These are phyloP conservation scores for Notospermus geniculatus DNA, from an alignment of 1,140 invertebrate genomes.

Conservation along the genomic window DNA sequence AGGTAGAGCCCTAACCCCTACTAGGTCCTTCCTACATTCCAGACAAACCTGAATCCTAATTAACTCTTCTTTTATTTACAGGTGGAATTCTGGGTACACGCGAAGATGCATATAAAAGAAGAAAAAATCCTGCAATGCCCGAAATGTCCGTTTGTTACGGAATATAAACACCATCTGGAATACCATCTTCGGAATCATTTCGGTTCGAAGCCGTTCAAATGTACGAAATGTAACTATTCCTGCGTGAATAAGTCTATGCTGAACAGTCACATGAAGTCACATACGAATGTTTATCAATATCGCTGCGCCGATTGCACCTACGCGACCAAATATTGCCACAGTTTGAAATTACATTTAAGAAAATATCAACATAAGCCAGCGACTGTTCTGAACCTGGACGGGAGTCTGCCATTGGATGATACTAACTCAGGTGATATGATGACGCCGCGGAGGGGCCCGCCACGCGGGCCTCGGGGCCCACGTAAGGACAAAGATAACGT, in stretches of 20 bases:
- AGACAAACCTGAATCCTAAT: not conserved
- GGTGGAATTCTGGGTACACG: slow-evolving; percentile 89
- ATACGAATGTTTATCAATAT: slow-evolving; percentile 96
- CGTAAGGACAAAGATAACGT: slow-evolving; percentile 36
- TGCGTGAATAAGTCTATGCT: slow-evolving; percentile 99
- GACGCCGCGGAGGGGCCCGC: slow-evolving; percentile 45
- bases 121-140: slow-evolving; percentile 90
- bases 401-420: slow-evolving; percentile 46
- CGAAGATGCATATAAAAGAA: slow-evolving; percentile 81
- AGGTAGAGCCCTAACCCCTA: no score
- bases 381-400: slow-evolving; percentile 52
- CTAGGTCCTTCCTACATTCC: no score
- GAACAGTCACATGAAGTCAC: slow-evolving; percentile 97
- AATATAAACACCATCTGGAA: slow-evolving; percentile 98
- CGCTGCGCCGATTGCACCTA: slow-evolving; percentile 93
- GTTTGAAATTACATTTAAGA: slow-evolving; percentile 89
- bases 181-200: slow-evolving; percentile 93
- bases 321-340: slow-evolving; percentile 97
- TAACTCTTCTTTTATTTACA: slow-evolving; percentile 25
- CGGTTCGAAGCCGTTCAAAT: slow-evolving; percentile 96
- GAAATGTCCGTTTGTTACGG: slow-evolving; percentile 94
- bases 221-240: slow-evolving; percentile 66
- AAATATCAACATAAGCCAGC: slow-evolving; percentile 80
- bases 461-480: slow-evolving; percentile 49
- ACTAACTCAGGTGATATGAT: slow-evolving; percentile 45